These are phyloP conservation scores for Myoxocephalus aenaeus DNA, from an alignment of 2,797 vertebrate genomes.

Conservation along the genomic window DNA sequence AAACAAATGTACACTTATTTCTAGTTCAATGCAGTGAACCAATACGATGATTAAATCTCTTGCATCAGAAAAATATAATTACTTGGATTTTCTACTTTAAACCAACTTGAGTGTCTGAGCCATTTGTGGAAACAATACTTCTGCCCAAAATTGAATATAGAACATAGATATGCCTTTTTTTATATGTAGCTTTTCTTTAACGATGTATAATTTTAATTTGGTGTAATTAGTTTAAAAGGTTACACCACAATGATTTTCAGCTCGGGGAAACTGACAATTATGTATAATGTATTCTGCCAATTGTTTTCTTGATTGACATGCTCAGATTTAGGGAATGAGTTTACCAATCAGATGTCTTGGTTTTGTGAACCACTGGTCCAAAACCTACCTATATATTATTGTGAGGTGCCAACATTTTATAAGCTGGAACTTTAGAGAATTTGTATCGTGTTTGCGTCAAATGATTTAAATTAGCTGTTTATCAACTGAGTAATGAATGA, in stretches of 20 bases:
- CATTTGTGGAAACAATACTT: background rate
- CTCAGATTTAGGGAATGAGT: too few species aligned
- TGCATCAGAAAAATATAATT: background rate
- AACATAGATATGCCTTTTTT: background rate
- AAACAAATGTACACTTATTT: background rate
- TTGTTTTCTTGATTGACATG: too few species aligned
- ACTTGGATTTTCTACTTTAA: background rate
- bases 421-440: background rate
- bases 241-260: background rate
- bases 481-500: background rate
- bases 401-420: background rate
- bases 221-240: background rate
- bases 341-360: background rate
- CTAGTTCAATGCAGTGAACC: background rate
- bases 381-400: background rate
- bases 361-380: background rate
- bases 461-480: background rate
- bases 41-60: background rate
- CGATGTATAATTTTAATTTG: background rate
- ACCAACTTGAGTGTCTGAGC: too few species aligned
- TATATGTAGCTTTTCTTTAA: background rate
- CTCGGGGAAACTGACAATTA: background rate
- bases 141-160: background rate
- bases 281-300: background rate
- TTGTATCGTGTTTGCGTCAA: background rate